These are phyloP conservation scores for Chloroceryle aenea DNA, from an alignment of 2,113 vertebrate genomes.

Conservation along the genomic window DNA sequence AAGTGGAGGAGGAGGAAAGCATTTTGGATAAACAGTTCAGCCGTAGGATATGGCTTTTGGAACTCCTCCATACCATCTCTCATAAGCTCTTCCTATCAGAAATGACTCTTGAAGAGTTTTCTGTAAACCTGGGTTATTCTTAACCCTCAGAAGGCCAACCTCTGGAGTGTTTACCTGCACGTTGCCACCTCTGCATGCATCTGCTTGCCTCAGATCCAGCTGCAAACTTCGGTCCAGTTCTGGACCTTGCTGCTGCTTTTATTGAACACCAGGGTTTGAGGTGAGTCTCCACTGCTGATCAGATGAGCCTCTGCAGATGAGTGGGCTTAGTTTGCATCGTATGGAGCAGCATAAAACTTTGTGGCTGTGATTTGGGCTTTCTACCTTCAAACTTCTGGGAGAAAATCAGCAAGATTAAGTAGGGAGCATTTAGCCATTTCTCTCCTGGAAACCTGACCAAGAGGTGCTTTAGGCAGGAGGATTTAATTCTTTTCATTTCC, in stretches of 20 bases:
- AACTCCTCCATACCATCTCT: not conserved
- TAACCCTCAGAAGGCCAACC: not conserved
- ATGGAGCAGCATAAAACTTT: not conserved
- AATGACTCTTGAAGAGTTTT: not conserved
- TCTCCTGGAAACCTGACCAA: not conserved
- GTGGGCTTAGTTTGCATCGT: not conserved
- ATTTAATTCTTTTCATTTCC: not conserved
- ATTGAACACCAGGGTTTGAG: not conserved
- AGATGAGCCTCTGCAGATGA: not conserved
- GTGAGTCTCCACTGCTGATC: not conserved
- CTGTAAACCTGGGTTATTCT: not conserved
- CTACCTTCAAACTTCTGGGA: not conserved
- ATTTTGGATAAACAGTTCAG: not conserved
- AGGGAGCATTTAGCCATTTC: not conserved
- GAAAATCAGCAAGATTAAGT: not conserved
- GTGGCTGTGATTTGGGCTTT: not conserved
- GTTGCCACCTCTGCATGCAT: not conserved
- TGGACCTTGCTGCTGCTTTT: not conserved
- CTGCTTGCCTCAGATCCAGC: not conserved
- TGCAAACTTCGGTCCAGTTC: not conserved
- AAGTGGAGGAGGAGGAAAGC: not conserved
- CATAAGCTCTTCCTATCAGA: not conserved
- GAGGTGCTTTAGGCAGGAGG: not conserved
- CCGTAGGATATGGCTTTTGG: no score
- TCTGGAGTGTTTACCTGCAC: not conserved